Percentiles rank a stretch among this genome's conserved stretches.
Evolutionary conservation across 2,888 invertebrate species (phyloP).

Genomic region (Drosophila hamatofila): DNA sequence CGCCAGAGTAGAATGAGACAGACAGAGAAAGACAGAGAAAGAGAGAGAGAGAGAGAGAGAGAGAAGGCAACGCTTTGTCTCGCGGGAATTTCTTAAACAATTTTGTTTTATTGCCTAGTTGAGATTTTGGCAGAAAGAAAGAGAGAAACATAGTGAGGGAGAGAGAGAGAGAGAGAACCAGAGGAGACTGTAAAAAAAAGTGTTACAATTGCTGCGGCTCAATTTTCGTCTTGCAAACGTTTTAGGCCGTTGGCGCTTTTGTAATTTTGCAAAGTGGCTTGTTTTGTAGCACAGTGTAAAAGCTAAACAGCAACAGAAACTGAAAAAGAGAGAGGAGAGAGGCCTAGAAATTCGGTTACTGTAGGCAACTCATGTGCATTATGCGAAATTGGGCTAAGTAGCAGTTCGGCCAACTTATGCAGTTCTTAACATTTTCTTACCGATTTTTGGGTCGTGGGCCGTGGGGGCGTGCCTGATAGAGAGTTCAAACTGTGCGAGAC

Average conservation of each 20-base stretch:
- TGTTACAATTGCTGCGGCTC: conserved; percentile 74
- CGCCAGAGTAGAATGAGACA: neutral
- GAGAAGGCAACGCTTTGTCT: conserved; percentile 42
- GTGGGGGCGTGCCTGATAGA: conserved; percentile 14
- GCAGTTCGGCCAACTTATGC: conserved; percentile 51
- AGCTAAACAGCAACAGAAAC: neutral
- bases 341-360: neutral
- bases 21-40: neutral
- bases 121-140: conserved; percentile 29
- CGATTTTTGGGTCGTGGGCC: conserved; percentile 21
- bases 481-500: conserved; percentile 46
- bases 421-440: neutral
- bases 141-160: neutral
- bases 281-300: conserved; percentile 12
- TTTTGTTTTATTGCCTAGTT: conserved; percentile 42
- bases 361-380: conserved; percentile 68
- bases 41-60: neutral
- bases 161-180: neutral
- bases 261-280: conserved; percentile 37
- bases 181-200: conserved; percentile 36
- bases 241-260: conserved; percentile 45
- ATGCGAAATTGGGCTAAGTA: conserved; percentile 79
- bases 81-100: conserved; percentile 67
- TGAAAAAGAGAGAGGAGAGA: neutral
- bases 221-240: conserved; percentile 51